Evolutionary conservation across 2,888 invertebrate species (phyloP), one percentile per base, ranked within the genome.

Genomic region (Leptinotarsa rubiginosa): DNA sequence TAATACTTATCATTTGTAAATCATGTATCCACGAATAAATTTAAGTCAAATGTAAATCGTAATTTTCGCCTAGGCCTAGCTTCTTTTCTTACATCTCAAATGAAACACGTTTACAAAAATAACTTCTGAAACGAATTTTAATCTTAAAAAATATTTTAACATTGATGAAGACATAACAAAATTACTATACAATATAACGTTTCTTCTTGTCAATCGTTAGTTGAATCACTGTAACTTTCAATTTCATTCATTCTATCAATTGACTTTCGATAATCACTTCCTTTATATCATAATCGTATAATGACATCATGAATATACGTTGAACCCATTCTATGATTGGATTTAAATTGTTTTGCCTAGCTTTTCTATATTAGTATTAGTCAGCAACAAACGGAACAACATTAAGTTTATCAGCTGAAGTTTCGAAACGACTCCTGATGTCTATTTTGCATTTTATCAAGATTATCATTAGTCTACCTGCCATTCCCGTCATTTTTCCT

Each of bases 371-470:
- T 50, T 15, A 50, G 1, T 41, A 50, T 50, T n/a, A 56, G 20
- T 56, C 56, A 56, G 20, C 20, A 15, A 56, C 56, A 56, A 56
- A 56, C 56, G 12, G 13, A 20, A 56, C 22, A 56, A 56, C 56
- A 20, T 22, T 56, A 12, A 22, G 56, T 56, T 56, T 56, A 22
- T 56, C 56, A 56, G 56, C 22, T 56, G 56, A 56, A 56, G 56
- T 56, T 56, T 56, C 56, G 56, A 56, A 22, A 56, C 12, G 56
- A 13, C 22, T 56, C 15, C 4, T 56, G 22, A 56, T 22, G 22
- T 59, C 73, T 65, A 15, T 69, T 73, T 73, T 70, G 66, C 73
- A 73, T 73, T 65, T 54, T 64, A 73, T 73, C 69, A 70, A 70
- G 54, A 59, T 73, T 59, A 59, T 59, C 65, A 70, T 73, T 73